These are phyloP conservation scores for Oceanodroma leucorhoa DNA, from an alignment of 2,797 vertebrate genomes.

Conservation along the genomic window DNA sequence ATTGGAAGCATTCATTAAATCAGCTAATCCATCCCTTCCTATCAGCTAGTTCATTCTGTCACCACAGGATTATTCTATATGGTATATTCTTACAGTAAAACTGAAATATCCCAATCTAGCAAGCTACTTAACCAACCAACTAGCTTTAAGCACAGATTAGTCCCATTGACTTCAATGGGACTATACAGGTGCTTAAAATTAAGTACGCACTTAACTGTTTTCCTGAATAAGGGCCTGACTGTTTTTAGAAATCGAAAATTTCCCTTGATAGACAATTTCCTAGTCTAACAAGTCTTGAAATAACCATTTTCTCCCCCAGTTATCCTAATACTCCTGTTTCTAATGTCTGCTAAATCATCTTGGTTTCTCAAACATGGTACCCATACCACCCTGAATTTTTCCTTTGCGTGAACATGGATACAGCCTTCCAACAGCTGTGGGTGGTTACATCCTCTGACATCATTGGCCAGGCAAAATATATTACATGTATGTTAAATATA, in stretches of 20 bases:
- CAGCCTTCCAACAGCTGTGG: background rate
- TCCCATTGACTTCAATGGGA: background rate
- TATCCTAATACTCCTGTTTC: slow-evolving; percentile 10
- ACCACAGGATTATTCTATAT: slow-evolving; percentile 36
- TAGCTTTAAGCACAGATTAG: slow-evolving; percentile 19
- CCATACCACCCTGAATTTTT: background rate
- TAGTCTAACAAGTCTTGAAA: slow-evolving; percentile 29
- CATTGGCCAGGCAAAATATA: background rate
- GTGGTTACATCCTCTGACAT: background rate
- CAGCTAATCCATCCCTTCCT: slow-evolving; percentile 59
- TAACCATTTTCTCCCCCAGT: background rate
- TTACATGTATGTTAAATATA: background rate
- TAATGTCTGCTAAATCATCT: slow-evolving; percentile 14
- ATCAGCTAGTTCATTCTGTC: slow-evolving; percentile 58
- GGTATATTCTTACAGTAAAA: slow-evolving; percentile 7
- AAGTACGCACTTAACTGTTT: slow-evolving; percentile 20
- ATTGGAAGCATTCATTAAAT: slow-evolving; percentile 56
- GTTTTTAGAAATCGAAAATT: background rate
- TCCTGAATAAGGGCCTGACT: slow-evolving; percentile 13
- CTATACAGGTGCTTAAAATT: slow-evolving; percentile 51
- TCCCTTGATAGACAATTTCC: slow-evolving; percentile 45
- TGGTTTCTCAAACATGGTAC: background rate
- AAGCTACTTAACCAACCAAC: slow-evolving; percentile 10
- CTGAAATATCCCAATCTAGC: slow-evolving; percentile 18
- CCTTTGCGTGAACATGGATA: background rate